Evolutionary conservation across 2,797 vertebrate species (phyloP).

Genomic region (Malurus leucopterus): DNA sequence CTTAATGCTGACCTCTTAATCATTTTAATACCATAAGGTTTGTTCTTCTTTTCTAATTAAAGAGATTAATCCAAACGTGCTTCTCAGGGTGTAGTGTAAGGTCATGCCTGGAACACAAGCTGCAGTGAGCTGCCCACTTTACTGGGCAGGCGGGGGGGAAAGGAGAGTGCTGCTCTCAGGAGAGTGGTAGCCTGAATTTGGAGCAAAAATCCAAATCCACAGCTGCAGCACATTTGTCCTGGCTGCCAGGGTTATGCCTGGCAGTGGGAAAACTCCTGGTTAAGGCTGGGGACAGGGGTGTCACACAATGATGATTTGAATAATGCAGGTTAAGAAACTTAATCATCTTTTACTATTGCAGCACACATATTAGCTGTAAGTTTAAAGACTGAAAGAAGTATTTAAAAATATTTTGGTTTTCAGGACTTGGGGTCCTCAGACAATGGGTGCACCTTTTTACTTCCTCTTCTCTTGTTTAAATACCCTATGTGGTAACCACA

Average conservation of each 20-base stretch:
- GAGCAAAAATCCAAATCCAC: neutral
- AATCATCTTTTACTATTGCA: neutral
- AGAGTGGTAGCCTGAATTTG: neutral
- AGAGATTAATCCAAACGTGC: slow-evolving; percentile 14
- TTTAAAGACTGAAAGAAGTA: neutral
- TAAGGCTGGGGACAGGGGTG: neutral
- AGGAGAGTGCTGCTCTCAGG: neutral
- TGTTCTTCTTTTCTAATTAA: slow-evolving; percentile 34
- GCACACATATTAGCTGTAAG: neutral
- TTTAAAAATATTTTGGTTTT: neutral
- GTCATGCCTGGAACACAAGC: neutral
- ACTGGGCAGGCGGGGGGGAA: fast-evolving
- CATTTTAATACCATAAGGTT: slow-evolving; percentile 36
- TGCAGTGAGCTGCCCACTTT: neutral
- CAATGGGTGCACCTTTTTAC: neutral
- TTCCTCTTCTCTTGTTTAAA: neutral
- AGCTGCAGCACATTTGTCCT: neutral
- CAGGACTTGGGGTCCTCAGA: neutral
- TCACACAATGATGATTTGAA: neutral
- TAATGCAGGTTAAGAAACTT: neutral
- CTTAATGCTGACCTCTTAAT: slow-evolving; percentile 45
- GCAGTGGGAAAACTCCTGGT: neutral
- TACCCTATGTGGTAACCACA: neutral
- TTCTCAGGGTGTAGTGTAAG: neutral
- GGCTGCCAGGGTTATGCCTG: neutral